Conservation (phyloP, 2,797 vertebrate species). For the Tapirus indicus region DNA sequence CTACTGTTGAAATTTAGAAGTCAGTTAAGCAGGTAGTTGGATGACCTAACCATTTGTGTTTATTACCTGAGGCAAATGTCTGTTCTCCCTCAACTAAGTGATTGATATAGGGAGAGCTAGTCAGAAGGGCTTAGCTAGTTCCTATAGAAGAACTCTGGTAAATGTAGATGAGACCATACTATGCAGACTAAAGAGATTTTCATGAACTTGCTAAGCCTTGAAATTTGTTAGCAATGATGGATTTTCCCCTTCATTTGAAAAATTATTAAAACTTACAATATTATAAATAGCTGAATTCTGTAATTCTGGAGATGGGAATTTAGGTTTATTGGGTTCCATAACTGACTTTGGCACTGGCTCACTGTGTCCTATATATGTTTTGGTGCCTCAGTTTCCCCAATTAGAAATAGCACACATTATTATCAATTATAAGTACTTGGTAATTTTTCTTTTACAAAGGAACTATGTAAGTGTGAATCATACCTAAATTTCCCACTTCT, state of each 20-base stretch:
- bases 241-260: conserved; percentile 32
- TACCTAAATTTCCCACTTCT: not conserved
- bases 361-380: not conserved
- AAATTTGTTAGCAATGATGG: not conserved
- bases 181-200: not conserved
- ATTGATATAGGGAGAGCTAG: not conserved
- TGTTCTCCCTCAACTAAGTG: not conserved
- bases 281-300: not conserved
- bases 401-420: conserved; percentile 13
- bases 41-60: not conserved
- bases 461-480: not conserved
- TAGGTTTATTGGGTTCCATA: not conserved
- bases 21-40: not conserved
- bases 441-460: conserved; percentile 41
- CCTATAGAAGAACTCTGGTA: not conserved
- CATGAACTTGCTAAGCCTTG: not conserved
- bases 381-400: not conserved
- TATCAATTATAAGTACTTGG: not conserved
- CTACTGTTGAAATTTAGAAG: not conserved
- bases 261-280: not conserved
- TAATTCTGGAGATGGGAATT: not conserved
- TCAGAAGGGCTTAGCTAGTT: not conserved
- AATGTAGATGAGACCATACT: not conserved
- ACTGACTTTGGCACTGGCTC: not conserved
- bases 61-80: not conserved